Conservation (phyloP, 2,113 vertebrate species). For the Neoarius graeffei region DNA sequence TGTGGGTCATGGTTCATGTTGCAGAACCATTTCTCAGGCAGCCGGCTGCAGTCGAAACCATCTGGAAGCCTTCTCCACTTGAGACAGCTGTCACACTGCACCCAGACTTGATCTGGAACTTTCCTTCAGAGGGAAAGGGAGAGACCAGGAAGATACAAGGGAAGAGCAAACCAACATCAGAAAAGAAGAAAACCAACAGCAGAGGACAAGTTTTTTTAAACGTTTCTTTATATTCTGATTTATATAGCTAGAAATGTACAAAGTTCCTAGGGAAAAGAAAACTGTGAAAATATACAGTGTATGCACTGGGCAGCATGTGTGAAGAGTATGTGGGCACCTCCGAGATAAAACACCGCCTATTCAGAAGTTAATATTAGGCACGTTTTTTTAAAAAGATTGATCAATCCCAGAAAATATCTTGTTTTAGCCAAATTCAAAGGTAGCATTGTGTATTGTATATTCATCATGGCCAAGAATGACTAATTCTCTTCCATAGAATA, state of each 20-base stretch:
- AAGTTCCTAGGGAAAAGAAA: background rate
- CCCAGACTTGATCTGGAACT: conserved; percentile 82
- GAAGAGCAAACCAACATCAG: background rate
- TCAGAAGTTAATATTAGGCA: background rate
- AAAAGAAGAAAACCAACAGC: background rate
- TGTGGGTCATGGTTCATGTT: conserved; percentile 81
- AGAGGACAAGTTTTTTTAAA: background rate
- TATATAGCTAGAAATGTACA: background rate
- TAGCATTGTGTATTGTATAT: background rate
- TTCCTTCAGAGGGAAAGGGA: conserved; percentile 64
- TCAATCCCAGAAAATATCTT: background rate
- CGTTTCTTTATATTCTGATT: background rate
- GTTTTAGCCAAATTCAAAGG: background rate
- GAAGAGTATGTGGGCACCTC: background rate
- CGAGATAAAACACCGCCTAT: background rate
- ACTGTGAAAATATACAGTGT: background rate
- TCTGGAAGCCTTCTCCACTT: conserved; percentile 87
- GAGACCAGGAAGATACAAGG: background rate
- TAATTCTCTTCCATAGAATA: background rate
- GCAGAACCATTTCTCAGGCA: conserved; percentile 86
- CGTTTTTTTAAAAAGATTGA: background rate
- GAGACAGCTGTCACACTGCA: conserved; percentile 81
- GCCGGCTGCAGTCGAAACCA: conserved; percentile 68
- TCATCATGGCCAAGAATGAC: background rate
- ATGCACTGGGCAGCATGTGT: background rate